These are phyloP conservation scores for Rhinichthys klamathensis DNA, from an alignment of 2,113 vertebrate species.

Conservation along the genomic window DNA sequence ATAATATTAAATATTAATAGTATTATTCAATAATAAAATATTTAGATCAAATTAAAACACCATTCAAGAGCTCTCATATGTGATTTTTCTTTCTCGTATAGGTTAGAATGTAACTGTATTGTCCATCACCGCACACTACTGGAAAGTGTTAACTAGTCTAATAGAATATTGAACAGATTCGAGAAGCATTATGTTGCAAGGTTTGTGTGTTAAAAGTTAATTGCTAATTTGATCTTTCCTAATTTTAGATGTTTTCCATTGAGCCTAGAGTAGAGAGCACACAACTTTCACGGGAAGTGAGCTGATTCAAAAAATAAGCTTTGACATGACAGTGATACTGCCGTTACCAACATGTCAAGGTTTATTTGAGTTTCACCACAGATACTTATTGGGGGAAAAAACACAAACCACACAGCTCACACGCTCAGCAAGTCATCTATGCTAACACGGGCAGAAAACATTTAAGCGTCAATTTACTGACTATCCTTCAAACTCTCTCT, in stretches of 20 bases:
- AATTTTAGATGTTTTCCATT: neutral
- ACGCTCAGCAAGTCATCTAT: neutral
- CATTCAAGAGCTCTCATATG: neutral
- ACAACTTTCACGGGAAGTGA: neutral
- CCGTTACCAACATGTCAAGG: neutral
- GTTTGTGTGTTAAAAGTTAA: neutral
- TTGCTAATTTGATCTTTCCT: neutral
- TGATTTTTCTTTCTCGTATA: neutral
- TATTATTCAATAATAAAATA: neutral
- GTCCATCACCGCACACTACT: neutral
- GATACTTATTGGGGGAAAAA: neutral
- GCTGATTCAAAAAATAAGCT: neutral
- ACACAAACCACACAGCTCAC: neutral
- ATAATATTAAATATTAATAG: neutral
- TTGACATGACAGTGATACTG: neutral
- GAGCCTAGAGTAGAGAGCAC: neutral
- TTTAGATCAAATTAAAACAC: neutral
- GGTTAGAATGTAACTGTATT: neutral
- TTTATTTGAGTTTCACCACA: constrained; percentile 2
- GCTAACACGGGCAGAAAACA: neutral
- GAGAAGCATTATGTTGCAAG: neutral
- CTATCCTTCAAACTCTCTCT: constrained; percentile 10
- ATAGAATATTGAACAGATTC: neutral
- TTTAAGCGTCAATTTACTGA: neutral
- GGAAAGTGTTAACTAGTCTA: neutral